phyloP scores from a whole-genome alignment of 2,888 invertebrate genomes.

The Nycteola revayana region DNA sequence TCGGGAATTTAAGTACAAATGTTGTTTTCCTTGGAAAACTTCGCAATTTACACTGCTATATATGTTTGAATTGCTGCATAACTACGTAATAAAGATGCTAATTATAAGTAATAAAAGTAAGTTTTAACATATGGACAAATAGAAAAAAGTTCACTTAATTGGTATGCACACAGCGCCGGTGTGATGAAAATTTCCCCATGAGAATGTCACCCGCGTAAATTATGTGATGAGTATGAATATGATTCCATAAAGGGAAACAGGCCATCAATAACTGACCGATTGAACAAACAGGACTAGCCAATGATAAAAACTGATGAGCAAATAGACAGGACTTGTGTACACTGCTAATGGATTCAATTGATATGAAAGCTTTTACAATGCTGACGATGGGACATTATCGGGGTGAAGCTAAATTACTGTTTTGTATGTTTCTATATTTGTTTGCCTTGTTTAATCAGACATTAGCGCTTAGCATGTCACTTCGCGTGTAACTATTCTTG shows the following conservation, averaged over 20 bases:
- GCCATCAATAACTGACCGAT: slow-evolving; percentile 80
- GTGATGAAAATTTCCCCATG: no score
- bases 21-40: no score
- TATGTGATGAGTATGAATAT: slow-evolving; percentile 38
- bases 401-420: slow-evolving; percentile 54
- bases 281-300: slow-evolving; percentile 76
- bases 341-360: slow-evolving; percentile 82
- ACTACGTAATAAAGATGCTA: no score
- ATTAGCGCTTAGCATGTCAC: slow-evolving; percentile 14
- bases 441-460: slow-evolving; percentile 22
- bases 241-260: slow-evolving; percentile 57
- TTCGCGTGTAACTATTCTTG: not conserved
- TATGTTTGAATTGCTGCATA: no score
- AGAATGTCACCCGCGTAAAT: no score
- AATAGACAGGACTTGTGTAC: slow-evolving; percentile 78
- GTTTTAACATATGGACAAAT: no score
- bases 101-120: no score
- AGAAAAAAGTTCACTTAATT: no score
- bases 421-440: slow-evolving; percentile 26
- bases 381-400: slow-evolving; percentile 68
- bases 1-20: no score
- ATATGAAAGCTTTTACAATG: slow-evolving; percentile 81
- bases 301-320: slow-evolving; percentile 82
- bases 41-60: no score
- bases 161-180: no score